phyloP scores from a whole-genome alignment of 64 coral and sea anemone species.

The Porites lutea region DNA sequence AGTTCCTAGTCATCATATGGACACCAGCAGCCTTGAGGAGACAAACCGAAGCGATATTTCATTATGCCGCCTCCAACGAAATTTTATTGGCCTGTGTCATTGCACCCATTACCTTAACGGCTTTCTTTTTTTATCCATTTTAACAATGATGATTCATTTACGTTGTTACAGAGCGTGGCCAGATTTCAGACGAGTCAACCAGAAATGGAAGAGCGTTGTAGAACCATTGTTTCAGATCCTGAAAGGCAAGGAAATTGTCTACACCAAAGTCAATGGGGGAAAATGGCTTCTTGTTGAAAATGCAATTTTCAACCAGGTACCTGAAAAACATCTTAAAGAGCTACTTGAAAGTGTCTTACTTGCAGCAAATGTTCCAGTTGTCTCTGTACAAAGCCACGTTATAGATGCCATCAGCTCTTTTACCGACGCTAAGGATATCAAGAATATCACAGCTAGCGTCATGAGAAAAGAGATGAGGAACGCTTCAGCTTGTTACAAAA shows the following conservation, averaged over 20 bases:
- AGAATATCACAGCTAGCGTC: background rate
- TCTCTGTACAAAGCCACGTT: conserved; percentile 70
- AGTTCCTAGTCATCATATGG: too few relatives aligned
- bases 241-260: conserved; percentile 31
- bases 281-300: conserved; percentile 64
- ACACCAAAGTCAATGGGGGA: conserved; percentile 40
- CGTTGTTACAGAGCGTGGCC: conserved; percentile 56
- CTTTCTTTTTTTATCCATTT: background rate
- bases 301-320: conserved; percentile 38
- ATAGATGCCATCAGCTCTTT: conserved; percentile 19
- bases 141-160: background rate
- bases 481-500: background rate
- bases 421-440: background rate
- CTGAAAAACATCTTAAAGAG: conserved; percentile 21
- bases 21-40: too few relatives aligned
- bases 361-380: conserved; percentile 39
- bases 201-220: conserved; percentile 67
- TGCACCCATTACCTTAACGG: too few relatives aligned
- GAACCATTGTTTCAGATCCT: conserved; percentile 46
- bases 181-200: conserved; percentile 36
- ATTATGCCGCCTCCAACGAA: too few relatives aligned
- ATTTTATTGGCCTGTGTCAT: too few relatives aligned
- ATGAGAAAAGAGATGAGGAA: conserved; percentile 24
- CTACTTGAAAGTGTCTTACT: conserved; percentile 33
- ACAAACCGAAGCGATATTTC: too few relatives aligned